A percentile compares a stretch with the other conserved stretches of the same genome.
phyloP scores from a whole-genome alignment of 2,797 vertebrate genomes.

The Sparus aurata region DNA sequence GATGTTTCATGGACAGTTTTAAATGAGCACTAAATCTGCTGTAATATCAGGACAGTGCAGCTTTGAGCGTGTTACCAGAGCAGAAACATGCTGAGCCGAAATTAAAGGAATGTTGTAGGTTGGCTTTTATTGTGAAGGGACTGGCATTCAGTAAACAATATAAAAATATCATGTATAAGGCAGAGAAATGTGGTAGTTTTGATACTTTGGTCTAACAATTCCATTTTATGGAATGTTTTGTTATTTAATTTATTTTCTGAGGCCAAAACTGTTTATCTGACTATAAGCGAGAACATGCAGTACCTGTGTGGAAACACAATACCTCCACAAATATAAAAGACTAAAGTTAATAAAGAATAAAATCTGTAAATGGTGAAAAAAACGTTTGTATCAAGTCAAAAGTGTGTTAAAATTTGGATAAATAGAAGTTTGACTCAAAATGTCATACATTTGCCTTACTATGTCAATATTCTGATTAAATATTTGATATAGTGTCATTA shows the following conservation, averaged over 20 bases:
- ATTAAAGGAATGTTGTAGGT: slow-evolving; percentile 1
- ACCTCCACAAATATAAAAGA: background rate
- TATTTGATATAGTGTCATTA: no score
- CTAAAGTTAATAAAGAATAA: background rate
- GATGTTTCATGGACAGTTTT: slow-evolving; percentile 28
- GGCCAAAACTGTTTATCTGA: no score
- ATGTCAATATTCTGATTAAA: no score
- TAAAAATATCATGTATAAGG: background rate
- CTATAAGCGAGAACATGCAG: background rate
- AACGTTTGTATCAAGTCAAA: no score
- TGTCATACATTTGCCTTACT: no score
- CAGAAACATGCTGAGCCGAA: background rate
- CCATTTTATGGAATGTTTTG: background rate
- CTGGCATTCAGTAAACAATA: background rate
- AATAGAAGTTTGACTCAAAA: no score
- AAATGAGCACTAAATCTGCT: slow-evolving; percentile 5
- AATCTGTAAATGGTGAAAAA: no score
- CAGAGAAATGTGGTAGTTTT: background rate
- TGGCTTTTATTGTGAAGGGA: slow-evolving; percentile 22
- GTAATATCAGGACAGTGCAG: slow-evolving; percentile 15
- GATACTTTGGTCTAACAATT: background rate
- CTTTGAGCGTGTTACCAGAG: background rate
- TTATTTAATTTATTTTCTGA: background rate
- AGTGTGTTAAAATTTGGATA: no score
- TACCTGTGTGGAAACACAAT: background rate